phyloP scores from a whole-genome alignment of 2,888 invertebrate species.

The Bugulina stolonifera region DNA sequence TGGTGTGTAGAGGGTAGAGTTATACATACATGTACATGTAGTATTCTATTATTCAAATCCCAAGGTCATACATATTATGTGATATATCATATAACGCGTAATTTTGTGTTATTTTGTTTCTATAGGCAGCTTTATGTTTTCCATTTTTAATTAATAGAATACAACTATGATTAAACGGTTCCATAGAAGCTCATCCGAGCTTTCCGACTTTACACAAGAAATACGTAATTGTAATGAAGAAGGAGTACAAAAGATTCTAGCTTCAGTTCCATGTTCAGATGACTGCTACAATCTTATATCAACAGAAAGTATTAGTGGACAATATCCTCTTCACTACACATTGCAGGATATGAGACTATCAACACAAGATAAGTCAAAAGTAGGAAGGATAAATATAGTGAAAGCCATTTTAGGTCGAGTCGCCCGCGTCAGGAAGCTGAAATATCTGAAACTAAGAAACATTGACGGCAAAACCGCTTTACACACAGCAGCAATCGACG shows the following conservation, averaged over 20 bases:
- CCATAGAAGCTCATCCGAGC: no score
- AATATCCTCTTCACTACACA: conserved; percentile 7
- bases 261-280: not conserved
- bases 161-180: no score
- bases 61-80: no score
- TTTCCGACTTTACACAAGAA: not conserved
- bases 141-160: no score
- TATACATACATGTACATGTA: no score
- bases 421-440: not conserved
- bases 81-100: no score
- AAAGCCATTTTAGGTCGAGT: not conserved
- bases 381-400: not conserved
- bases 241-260: not conserved
- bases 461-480: not conserved
- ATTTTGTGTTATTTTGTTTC: no score
- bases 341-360: not conserved
- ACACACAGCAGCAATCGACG: not conserved
- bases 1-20: no score
- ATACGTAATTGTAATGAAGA: not conserved
- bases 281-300: not conserved
- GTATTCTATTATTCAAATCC: no score
- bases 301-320: not conserved
- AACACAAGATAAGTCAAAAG: not conserved
- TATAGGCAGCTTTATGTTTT: no score
- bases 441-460: not conserved